Evolutionary conservation across 2,888 invertebrate genomes (phyloP).

Genomic region (Xestoiulus laeticollis): DNA sequence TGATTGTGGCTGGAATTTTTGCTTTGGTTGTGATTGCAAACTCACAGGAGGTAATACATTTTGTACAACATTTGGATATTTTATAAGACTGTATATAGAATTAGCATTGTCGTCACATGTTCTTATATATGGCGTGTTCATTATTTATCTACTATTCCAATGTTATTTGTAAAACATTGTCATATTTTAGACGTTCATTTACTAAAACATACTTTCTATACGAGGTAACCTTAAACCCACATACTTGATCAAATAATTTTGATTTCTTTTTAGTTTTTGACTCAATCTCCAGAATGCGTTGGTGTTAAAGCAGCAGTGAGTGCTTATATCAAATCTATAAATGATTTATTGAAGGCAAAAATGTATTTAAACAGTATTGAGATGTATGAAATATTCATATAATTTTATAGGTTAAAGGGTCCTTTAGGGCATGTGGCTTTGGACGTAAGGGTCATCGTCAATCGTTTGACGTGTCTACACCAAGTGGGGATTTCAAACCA

Average conservation of each 20-base stretch:
- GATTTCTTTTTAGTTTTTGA: neutral
- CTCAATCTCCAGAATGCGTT: neutral
- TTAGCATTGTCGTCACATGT: no score
- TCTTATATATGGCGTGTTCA: no score
- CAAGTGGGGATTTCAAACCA: neutral
- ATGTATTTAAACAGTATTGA: no score
- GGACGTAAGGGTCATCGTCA: neutral
- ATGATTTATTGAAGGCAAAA: no score
- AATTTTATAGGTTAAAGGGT: neutral
- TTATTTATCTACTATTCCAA: no score
- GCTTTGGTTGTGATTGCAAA: neutral
- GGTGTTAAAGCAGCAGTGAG: neutral
- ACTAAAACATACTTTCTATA: no score
- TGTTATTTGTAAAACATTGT: no score
- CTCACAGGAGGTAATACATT: constrained; percentile 2
- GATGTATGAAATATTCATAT: no score
- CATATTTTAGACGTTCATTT: no score
- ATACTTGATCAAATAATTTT: neutral
- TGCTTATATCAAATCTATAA: neutral
- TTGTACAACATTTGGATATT: no score
- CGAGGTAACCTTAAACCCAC: no score
- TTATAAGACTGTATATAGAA: no score
- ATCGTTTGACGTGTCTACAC: neutral
- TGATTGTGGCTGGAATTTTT: neutral
- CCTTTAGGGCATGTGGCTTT: neutral